Conservation (phyloP, 2,797 vertebrate genomes). For the Phataginus tricuspis region DNA sequence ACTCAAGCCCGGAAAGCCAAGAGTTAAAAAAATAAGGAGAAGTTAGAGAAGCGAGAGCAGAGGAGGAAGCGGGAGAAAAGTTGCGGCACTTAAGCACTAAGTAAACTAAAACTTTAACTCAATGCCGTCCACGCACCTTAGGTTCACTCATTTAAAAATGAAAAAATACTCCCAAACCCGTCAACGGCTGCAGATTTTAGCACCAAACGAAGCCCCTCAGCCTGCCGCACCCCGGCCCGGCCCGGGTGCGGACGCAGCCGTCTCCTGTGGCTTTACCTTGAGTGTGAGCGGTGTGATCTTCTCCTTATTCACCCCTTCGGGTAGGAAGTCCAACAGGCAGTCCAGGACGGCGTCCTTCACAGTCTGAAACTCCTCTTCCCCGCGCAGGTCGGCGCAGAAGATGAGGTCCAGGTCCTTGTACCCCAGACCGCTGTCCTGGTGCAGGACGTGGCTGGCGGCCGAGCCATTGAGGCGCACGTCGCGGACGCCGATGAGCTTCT, state of each 20-base stretch:
- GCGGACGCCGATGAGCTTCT: conserved; percentile 92
- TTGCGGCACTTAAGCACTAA: neutral
- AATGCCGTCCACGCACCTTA: neutral
- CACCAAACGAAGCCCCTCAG: neutral
- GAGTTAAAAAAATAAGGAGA: conserved; percentile 55
- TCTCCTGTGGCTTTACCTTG: conserved; percentile 89
- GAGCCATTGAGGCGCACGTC: conserved; percentile 98
- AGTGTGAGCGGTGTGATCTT: conserved; percentile 97
- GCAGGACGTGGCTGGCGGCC: conserved; percentile 96
- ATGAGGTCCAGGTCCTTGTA: conserved; percentile 99
- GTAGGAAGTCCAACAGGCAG: conserved; percentile 98
- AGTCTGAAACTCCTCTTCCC: conserved; percentile 96
- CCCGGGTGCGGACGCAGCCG: neutral
- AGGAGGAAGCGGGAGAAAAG: conserved; percentile 11
- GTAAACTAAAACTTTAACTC: neutral
- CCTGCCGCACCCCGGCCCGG: neutral
- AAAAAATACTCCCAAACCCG: neutral
- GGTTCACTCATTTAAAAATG: neutral
- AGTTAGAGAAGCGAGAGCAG: neutral
- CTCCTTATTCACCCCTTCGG: conserved; percentile 98
- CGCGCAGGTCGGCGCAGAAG: conserved; percentile 96
- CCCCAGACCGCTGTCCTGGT: conserved; percentile 96
- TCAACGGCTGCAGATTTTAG: neutral
- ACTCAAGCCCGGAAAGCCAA: conserved; percentile 39
- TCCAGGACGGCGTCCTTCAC: conserved; percentile 99